Evolutionary conservation across 2,113 vertebrate species (phyloP), one percentile per base, ranked within the genome.

Genomic region (Kryptolebias marmoratus): DNA sequence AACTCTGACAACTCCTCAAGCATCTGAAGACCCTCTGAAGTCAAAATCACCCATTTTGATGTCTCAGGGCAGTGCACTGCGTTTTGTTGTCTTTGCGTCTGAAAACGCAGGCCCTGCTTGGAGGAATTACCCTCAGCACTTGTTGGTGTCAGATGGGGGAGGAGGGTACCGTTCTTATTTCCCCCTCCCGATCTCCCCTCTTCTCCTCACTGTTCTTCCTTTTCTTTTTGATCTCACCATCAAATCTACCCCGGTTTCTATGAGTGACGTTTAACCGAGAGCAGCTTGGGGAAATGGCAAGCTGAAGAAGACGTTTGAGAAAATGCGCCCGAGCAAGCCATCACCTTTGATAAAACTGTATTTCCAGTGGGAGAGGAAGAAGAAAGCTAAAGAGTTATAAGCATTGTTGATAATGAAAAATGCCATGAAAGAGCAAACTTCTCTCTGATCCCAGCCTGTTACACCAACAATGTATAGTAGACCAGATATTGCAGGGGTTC

Each of bases 201-300:
- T 50, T 31, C 55, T 54, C 56, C 83, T 82, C 14, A 22, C 71
- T 69, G 77, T 90, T 91, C 87, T 88, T 91, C 66, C 75, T 81
- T 68, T 27, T 81, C 86, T 88, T 92, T 94, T 94, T 94, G 93
- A 94, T 94, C 93, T 94, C 56, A 2, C 85, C 87, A 88, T 94
- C 92, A 92, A 87, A 90, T 91, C 90, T 78, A 77, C 71, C 83
- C 79, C 42, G 31, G 63, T 88, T 90, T 90, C 86, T 73, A 71
- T 89, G 89, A 90, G 88, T 89, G 91, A 90, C 85, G 80, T 90
- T 90, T 88, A 76, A 86, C 83, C 77, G 71, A 86, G 90, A 91
- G 82, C 85, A 48, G 73, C 88, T 62, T 75, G 87, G 84, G 87
- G 50, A 90, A 88, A 88, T 50, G 71, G 68, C 60, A 87, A 86